Conservation (phyloP, 2,797 vertebrate genomes). For the Chiroxiphia lanceolata region DNA sequence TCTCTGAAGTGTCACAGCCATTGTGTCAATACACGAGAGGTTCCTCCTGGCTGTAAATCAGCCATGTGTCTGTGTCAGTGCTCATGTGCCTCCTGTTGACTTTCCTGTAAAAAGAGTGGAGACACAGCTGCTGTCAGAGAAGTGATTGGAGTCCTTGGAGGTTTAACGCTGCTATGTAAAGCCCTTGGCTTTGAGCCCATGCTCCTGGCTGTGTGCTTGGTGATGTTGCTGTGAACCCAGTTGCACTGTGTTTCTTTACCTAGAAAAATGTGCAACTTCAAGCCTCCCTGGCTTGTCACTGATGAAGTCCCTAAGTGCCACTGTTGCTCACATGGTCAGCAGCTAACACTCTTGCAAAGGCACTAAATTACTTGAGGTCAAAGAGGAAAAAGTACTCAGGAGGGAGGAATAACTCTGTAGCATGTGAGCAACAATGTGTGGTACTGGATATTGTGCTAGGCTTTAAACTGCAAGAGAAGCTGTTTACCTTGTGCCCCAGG, state of each 20-base stretch:
- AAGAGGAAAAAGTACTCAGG: not conserved
- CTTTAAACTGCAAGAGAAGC: not conserved
- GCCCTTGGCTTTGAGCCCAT: not conserved
- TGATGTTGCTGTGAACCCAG: not conserved
- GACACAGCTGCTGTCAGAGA: not conserved
- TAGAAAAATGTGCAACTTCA: not conserved
- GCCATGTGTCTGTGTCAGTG: not conserved
- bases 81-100: not conserved
- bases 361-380: not conserved
- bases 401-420: not conserved
- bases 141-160: not conserved
- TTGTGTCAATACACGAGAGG: not conserved
- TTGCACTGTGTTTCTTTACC: not conserved
- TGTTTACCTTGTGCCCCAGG: not conserved
- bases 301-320: not conserved
- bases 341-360: not conserved
- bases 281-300: not conserved
- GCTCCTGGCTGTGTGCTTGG: not conserved
- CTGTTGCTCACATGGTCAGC: not conserved
- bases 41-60: not conserved
- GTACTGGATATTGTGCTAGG: not conserved
- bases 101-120: not conserved
- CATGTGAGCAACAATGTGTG: not conserved
- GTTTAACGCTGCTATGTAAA: not conserved
- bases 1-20: accelerated